Evolutionary conservation across 1,140 invertebrate species (phyloP).

Genomic region (Apis dorsata): DNA sequence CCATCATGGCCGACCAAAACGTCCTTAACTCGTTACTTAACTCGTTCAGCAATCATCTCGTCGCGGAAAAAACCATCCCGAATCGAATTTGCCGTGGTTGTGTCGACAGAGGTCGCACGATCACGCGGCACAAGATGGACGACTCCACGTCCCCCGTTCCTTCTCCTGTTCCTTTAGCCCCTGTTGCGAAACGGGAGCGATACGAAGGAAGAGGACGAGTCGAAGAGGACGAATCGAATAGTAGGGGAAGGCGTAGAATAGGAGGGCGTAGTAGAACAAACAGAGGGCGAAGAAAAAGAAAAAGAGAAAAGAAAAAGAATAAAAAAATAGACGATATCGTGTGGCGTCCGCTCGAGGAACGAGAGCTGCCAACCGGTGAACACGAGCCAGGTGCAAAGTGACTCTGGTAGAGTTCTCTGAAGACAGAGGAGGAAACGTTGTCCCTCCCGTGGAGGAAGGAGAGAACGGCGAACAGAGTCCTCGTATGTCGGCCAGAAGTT

Average conservation of each 20-base stretch:
- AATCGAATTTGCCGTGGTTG: slow-evolving; percentile 43
- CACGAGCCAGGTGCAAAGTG: slow-evolving; percentile 76
- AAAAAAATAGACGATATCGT: slow-evolving; percentile 49
- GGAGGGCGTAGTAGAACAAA: slow-evolving; percentile 1
- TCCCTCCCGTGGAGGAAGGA: slow-evolving; percentile 36
- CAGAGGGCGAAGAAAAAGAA: neutral
- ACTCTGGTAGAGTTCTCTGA: slow-evolving; percentile 69
- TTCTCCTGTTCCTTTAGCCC: neutral
- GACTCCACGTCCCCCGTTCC: neutral
- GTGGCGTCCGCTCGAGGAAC: slow-evolving; percentile 41
- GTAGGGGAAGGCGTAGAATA: neutral
- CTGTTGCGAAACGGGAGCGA: neutral
- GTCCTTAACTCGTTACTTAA: neutral
- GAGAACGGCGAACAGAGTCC: slow-evolving; percentile 70
- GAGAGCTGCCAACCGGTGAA: slow-evolving; percentile 59
- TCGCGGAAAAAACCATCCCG: neutral
- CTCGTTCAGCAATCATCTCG: neutral
- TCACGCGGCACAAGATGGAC: slow-evolving; percentile 47
- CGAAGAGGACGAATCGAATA: too few relatives aligned
- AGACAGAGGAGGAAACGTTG: slow-evolving; percentile 42
- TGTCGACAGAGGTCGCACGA: slow-evolving; percentile 48
- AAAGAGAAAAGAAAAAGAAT: slow-evolving; percentile 13
- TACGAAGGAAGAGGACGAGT: neutral
- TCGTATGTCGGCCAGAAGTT: slow-evolving; percentile 77
- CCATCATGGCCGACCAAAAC: neutral